Evolutionary conservation across 2,797 vertebrate genomes (phyloP).

Genomic region (Ibycter americanus): DNA sequence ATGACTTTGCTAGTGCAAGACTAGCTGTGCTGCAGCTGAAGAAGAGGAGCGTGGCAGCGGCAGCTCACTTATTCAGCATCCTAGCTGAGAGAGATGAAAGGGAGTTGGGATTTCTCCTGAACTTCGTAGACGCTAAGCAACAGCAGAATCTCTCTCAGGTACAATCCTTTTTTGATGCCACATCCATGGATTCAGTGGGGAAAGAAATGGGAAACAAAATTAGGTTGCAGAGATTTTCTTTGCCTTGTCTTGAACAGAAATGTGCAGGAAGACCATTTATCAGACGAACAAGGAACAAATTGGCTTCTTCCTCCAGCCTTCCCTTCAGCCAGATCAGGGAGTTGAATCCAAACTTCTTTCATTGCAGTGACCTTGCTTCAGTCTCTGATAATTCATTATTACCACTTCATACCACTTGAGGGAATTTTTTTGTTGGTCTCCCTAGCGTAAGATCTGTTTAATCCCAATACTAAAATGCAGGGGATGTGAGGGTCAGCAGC

Average conservation of each 20-base stretch:
- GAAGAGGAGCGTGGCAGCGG: slow-evolving; percentile 73
- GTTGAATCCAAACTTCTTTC: neutral
- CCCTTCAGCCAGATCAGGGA: neutral
- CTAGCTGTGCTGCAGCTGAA: slow-evolving; percentile 85
- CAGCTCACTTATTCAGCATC: slow-evolving; percentile 79
- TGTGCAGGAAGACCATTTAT: neutral
- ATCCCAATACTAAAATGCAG: neutral
- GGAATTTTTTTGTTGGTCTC: neutral
- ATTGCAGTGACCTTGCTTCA: neutral
- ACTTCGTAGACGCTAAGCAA: slow-evolving; percentile 78
- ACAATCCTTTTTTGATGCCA: neutral
- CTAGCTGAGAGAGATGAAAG: slow-evolving; percentile 80
- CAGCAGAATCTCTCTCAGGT: slow-evolving; percentile 84
- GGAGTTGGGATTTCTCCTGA: slow-evolving; percentile 81
- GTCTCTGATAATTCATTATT: neutral
- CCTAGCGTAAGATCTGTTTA: neutral
- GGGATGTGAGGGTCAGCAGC: neutral
- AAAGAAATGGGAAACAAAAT: neutral
- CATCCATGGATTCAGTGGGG: neutral
- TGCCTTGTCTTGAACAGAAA: neutral
- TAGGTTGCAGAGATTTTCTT: neutral
- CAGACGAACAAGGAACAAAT: neutral
- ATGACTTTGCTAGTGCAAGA: slow-evolving; percentile 79
- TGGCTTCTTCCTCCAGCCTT: neutral
- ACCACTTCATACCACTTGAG: neutral